Percentiles rank a stretch among this genome's conserved stretches.
phyloP scores from a whole-genome alignment of 1,140 invertebrate genomes.

The Bombus sylvicola region DNA sequence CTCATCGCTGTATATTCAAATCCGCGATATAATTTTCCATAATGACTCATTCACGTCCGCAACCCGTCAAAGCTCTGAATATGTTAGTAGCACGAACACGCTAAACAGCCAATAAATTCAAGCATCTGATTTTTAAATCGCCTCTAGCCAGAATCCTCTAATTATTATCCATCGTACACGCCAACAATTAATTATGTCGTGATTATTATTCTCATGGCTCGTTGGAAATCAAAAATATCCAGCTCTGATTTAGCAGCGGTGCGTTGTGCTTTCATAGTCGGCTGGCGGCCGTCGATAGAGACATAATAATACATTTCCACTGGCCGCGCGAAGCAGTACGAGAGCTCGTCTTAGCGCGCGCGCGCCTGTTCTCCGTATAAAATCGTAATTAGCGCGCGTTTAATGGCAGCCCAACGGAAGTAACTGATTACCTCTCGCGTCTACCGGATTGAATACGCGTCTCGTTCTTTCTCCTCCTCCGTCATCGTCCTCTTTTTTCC shows the following conservation, averaged over 20 bases:
- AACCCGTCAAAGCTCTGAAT: too few species aligned
- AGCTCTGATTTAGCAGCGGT: background rate
- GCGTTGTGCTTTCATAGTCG: too few species aligned
- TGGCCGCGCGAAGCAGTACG: too few species aligned
- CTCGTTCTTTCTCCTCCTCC: background rate
- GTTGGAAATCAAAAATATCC: conserved; percentile 7
- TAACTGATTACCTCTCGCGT: conserved; percentile 21
- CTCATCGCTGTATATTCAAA: background rate
- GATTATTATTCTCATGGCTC: background rate
- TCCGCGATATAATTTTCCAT: background rate
- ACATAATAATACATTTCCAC: conserved; percentile 22
- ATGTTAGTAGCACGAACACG: background rate
- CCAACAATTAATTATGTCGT: background rate
- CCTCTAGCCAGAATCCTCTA: background rate
- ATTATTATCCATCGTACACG: background rate
- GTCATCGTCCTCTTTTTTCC: background rate
- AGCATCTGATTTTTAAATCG: background rate
- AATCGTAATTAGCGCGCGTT: conserved; percentile 34
- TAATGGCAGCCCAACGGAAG: conserved; percentile 4
- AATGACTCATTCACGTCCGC: background rate
- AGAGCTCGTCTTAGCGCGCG: too few species aligned
- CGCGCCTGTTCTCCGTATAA: background rate
- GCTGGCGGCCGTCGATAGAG: background rate
- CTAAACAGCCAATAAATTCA: background rate
- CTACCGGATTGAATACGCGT: conserved; percentile 17